Conservation (phyloP, 2,888 invertebrate genomes). For the Chironomus riparius region DNA sequence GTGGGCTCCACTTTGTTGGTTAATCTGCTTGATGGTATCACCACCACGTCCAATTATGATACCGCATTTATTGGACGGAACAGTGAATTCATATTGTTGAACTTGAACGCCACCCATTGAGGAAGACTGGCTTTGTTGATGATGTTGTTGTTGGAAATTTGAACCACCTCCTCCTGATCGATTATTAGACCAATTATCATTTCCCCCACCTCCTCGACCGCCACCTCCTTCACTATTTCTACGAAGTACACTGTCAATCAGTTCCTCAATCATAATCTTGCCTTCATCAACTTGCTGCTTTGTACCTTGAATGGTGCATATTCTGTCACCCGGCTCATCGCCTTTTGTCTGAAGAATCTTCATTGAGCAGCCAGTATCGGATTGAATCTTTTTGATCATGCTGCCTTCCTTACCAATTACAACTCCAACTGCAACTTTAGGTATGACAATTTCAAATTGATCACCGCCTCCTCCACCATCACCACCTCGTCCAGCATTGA, state of each 20-base stretch:
- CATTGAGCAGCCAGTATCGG: slow-evolving; percentile 86
- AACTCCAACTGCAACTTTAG: slow-evolving; percentile 87
- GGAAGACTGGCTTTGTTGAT: slow-evolving; percentile 48
- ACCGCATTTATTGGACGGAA: slow-evolving; percentile 93
- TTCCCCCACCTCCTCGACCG: slow-evolving; percentile 31
- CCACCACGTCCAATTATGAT: slow-evolving; percentile 60
- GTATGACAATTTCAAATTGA: slow-evolving; percentile 52
- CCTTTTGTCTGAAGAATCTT: slow-evolving; percentile 71
- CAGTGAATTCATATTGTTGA: slow-evolving; percentile 78
- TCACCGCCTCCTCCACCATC: slow-evolving; percentile 40
- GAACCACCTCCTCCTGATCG: slow-evolving; percentile 28
- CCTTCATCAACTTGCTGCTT: slow-evolving; percentile 82
- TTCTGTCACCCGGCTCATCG: slow-evolving; percentile 80
- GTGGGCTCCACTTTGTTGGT: slow-evolving; percentile 92
- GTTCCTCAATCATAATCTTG: slow-evolving; percentile 77
- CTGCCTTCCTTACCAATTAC: slow-evolving; percentile 97
- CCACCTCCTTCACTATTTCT: slow-evolving; percentile 35
- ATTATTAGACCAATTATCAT: slow-evolving; percentile 31
- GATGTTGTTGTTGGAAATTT: slow-evolving; percentile 36
- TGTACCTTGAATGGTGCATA: slow-evolving; percentile 81
- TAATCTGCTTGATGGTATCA: slow-evolving; percentile 95
- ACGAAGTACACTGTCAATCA: slow-evolving; percentile 74
- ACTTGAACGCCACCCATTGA: slow-evolving; percentile 43
- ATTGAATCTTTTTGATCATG: slow-evolving; percentile 95
- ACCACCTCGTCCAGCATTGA: slow-evolving; percentile 40